phyloP scores from a whole-genome alignment of 2,797 vertebrate species.

The Allobates femoralis region DNA sequence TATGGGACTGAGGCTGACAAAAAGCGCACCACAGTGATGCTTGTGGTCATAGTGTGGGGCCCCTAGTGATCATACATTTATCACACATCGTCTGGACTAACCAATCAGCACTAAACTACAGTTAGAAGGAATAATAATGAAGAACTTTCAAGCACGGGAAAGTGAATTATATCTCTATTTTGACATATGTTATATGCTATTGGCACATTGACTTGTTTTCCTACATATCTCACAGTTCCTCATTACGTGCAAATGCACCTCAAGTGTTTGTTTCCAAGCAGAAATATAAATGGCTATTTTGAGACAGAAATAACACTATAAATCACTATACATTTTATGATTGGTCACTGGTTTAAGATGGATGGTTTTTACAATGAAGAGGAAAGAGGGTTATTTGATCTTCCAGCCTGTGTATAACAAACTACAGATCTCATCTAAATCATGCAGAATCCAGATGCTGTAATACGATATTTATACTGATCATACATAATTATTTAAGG shows the following conservation, averaged over 20 bases:
- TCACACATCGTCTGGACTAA: neutral
- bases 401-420: constrained; percentile 46
- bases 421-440: constrained; percentile 64
- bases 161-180: neutral
- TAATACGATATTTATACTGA: constrained; percentile 58
- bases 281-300: neutral
- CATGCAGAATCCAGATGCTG: constrained; percentile 61
- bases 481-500: constrained; percentile 68
- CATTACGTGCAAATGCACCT: neutral
- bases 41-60: no score
- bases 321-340: constrained; percentile 24
- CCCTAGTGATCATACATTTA: no score
- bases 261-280: neutral
- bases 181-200: neutral
- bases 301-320: constrained; percentile 2
- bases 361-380: constrained; percentile 64
- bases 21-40: no score
- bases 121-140: neutral
- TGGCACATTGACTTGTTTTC: neutral
- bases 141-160: neutral
- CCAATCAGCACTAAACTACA: neutral
- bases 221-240: neutral
- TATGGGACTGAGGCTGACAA: no score
- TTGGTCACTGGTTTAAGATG: constrained; percentile 14
- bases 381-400: constrained; percentile 64